Base-by-base conservation (phyloP, 2,888 invertebrate genomes). In the Tineola bisselliella region DNA sequence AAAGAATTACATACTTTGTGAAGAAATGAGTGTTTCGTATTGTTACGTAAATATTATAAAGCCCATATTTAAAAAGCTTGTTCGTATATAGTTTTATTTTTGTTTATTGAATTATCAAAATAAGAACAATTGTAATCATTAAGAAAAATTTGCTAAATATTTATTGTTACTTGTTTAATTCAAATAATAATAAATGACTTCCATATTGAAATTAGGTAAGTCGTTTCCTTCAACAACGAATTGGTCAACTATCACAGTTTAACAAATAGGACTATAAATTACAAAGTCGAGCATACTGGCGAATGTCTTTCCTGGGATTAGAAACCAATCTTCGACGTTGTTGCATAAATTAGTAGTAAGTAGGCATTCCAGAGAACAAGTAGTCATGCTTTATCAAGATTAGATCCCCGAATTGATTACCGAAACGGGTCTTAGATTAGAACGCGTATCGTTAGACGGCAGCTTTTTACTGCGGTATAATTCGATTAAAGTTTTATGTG, bases 401-500 rank as follows among this genome's bases (percentile, higher is more conserved):
- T 69, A 71, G 75, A 77, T 76, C 68, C 65, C 63, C 63, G 63
- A 64, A 67, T 67, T 65, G 75, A 76, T 76, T 72, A 72, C 66
- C 57, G 62, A 62, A 56, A 31, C 64, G 57, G 60, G 54, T 66
- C 64, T 54, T 54, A 66, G 67, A 67, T 70, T 67, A 67, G 69
- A 60, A 19, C 30, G 15, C 25, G 56, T 17, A 54, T 33, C 52
- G 56, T 54, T 18, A 30, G 44, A 57, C 52, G 52, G 44, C 43
- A 62, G 62, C 33, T 33, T 33, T 64, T 62, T 62, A 64, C 62
- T 60, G 57, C 63, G 64, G 58, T 62, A 66, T 72, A 71, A 78
- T 77, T 78, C 72, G 73, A 77, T 76, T 76, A 76, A 71, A 71
- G 66, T 74, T 74, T 71, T 71, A 71, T 70, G 69, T 70, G 66